Evolutionary conservation across 2,113 vertebrate genomes (phyloP), one percentile per base, ranked within the genome.

Genomic region (Corythaeola cristata): DNA sequence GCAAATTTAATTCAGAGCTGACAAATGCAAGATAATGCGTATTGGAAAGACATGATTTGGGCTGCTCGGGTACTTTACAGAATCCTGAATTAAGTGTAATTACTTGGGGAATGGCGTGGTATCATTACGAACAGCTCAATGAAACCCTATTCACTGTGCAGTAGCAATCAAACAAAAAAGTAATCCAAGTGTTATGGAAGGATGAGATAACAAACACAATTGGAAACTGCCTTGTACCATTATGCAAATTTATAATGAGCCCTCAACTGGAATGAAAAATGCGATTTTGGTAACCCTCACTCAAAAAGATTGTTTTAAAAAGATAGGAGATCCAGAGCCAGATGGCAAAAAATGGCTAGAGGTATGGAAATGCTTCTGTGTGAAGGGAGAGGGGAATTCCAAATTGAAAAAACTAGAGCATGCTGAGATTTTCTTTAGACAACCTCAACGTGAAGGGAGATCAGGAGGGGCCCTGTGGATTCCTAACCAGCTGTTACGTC

Each of bases 1-100:
- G 77, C 81, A 95, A 95, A 95, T 91, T 90, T 69, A 94, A 93
- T 97, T 95, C 66, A 35, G 45, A 58, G 62, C 33, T 91, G 89
- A 93, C 53, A 93, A 96, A 95, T 76, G 66, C 58, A 89, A 85
- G 80, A 82, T 85, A 95, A 82, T 92, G 74, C 45, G 59, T 69
- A 62, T 93, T 73, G 50, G 77, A 55, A 91, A 79, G 62, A 82
- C 41, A 44, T 12, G 3, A 89, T 85, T 69, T 92, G 62, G 89
- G 55, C 67, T 79, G 77, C 74, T 96, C 4, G 0, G 85, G 58
- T 82, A 35, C 76, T 91, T 89, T 95, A 41, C 37, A 91, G 74
- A 88, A 62, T 92, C 50, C 53, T 88, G 90, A 92, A 89, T 92
- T 92, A 73, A 55, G 32, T 66, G 23, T 75, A 87, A 92, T 95